Conservation (phyloP, 2,888 invertebrate species). For the Eilema caniola region DNA sequence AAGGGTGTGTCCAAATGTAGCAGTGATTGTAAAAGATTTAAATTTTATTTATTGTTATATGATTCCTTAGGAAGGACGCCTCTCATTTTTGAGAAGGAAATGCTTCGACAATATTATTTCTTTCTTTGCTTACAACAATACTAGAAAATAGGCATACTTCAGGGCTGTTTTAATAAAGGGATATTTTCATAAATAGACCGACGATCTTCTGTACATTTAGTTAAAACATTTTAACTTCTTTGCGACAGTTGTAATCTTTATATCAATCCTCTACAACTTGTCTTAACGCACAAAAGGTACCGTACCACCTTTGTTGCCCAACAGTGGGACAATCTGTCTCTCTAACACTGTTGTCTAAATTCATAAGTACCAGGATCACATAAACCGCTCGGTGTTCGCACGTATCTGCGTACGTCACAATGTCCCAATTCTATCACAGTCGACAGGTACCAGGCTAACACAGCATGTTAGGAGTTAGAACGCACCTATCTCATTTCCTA, state of each 20-base stretch:
- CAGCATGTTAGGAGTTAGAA: constrained; percentile 72
- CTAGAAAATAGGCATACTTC: not conserved
- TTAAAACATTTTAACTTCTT: too few relatives aligned
- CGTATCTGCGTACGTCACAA: constrained; percentile 39
- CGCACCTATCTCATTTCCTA: constrained; percentile 86
- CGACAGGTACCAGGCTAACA: constrained; percentile 55
- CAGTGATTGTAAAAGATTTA: constrained; percentile 19
- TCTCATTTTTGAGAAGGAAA: not conserved
- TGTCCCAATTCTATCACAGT: constrained; percentile 53
- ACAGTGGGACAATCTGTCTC: constrained; percentile 17
- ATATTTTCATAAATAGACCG: too few relatives aligned
- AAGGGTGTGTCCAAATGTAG: constrained; percentile 37
- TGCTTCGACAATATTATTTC: not conserved
- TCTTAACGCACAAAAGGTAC: constrained; percentile 32
- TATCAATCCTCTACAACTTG: constrained; percentile 27
- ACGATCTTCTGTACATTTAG: too few relatives aligned
- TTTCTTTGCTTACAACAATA: not conserved
- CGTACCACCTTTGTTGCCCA: constrained; percentile 37
- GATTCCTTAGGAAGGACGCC: not conserved
- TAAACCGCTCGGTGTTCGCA: constrained; percentile 15
- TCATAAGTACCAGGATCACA: constrained; percentile 23
- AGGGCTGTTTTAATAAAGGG: not conserved
- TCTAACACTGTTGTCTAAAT: constrained; percentile 19
- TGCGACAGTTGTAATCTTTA: not conserved
- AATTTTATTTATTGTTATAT: constrained; percentile 9